Evolutionary conservation across 2,113 vertebrate genomes (phyloP), one percentile per base, ranked within the genome.

Genomic region (Anoplopoma fimbria): DNA sequence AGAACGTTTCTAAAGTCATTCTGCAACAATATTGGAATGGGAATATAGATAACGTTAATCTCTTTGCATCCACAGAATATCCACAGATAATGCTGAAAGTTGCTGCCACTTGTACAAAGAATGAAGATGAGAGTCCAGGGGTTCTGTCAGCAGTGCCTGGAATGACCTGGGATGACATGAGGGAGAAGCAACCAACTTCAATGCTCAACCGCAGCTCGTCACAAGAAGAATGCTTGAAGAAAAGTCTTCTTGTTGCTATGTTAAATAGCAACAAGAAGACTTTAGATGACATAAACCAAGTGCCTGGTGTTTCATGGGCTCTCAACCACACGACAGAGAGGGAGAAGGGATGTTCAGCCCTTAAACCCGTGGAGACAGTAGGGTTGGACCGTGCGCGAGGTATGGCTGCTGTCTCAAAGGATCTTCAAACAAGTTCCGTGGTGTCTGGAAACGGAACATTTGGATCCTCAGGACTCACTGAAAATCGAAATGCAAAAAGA

Each of bases 11-110:
- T 82, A n/a, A 81, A 60, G 23, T 53, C 47, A 64, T 82, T 29
- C 29, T 87, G 45, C 33, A 87, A 27, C n/a, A 75, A n/a, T 84
- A 47, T 79, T 83, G 67, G 60, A 62, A 65, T 70, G 67, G 69
- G 17, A 27, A 77, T 42, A 33, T 40, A 5, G n/a, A 64, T 83
- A 90, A 91, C 63, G 0, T 69, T 72, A 0, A 19, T 85, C 40
- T 89, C 17, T 85, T 90, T 87, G 62, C 57, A 33, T 84, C 68
- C 70, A 82, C 85, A 91, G 91, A 83, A 42, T 62, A 23, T 83
- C 55, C 29, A 42, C 33, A 38, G 23, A 80, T 72, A 53, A 36
- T 49, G 47, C 4, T 1, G 36, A 57, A 80, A 0, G 60, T 51
- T 47, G 57, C 76, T 69, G 34, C 47, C 31, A 42, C 60, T 53